A percentile compares a stretch with the other conserved stretches of the same genome.
These are phyloP conservation scores for Rhabdophis nuchalis DNA, from an alignment of 2,797 vertebrate genomes.

Conservation along the genomic window DNA sequence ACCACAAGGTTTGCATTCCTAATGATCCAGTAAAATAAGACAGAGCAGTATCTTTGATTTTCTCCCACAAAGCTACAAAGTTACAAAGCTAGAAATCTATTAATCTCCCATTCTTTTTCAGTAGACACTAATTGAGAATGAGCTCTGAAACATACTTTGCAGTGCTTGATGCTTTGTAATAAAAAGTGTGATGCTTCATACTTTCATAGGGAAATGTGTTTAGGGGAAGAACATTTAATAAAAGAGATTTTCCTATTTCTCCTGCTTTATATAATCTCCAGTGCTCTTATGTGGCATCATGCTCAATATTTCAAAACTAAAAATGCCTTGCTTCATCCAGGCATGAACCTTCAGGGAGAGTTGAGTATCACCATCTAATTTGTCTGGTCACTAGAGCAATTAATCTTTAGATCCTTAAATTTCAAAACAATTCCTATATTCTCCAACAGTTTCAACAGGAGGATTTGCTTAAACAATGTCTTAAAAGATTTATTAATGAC, in stretches of 20 bases:
- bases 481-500: neutral
- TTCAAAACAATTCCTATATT: slow-evolving; percentile 17
- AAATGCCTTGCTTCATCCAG: slow-evolving; percentile 16
- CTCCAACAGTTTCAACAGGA: neutral
- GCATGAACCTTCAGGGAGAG: slow-evolving; percentile 3
- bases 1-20: neutral
- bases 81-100: neutral
- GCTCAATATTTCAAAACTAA: neutral
- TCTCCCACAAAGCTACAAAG: neutral
- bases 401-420: slow-evolving; percentile 27
- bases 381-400: slow-evolving; percentile 27
- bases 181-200: neutral
- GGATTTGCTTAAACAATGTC: neutral
- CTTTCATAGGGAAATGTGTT: neutral
- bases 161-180: neutral
- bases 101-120: neutral
- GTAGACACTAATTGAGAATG: neutral
- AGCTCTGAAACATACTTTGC: neutral
- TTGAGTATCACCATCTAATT: slow-evolving; percentile 17
- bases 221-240: neutral
- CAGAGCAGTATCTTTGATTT: neutral
- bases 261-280: slow-evolving; percentile 4
- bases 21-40: neutral
- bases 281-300: neutral
- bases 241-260: neutral